Base-by-base conservation (phyloP, 2,113 vertebrate genomes). In the Rhinolophus sinicus region DNA sequence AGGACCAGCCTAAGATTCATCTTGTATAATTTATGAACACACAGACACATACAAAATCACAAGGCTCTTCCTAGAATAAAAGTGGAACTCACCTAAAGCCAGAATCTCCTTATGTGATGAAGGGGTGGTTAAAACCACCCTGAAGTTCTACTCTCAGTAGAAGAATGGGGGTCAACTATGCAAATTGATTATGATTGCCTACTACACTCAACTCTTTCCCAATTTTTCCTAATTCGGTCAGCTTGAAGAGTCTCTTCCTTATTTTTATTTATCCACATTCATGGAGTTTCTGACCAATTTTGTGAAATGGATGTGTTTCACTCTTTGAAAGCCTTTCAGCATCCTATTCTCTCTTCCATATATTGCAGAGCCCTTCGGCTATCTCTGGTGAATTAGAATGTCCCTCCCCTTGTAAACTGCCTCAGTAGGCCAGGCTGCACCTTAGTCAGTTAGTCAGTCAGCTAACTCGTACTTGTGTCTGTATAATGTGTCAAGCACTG, bases 1-100 rank as follows among this genome's bases (percentile, higher is more conserved):
- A 88, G 77, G n/a, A 44, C 47, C 9, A 30, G 64, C 33, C 30
- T 92, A 38, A 91, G 60, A 44, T 82, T 62, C 8, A 62, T 60
- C 24, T 78, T 92, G 28, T 38, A 8, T 64, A 83, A 88, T 86
- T 93, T 67, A 50, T 40, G 93, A 56, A 94, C 33, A 92, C 21
- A 87, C 6, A 86, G 12, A 6, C 62, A 24, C 40, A 44, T 44
- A 75, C 84, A 65, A 75, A 60, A 22, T 35, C 64, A 18, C 58
- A 86, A n/a, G 70, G 2, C 15, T 90, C 47, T 89, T 86, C 38
- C 5, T 47, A 54, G 38, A 50, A 77, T 24, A 94, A 54, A 16
- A 30, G 5, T 47, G 33, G 33, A 62, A 14, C 47, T 88, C n/a
- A 65, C 28, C 9, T 19, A 33, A 19, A 90, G 40, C 12, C 15